phyloP scores from a whole-genome alignment of 2,888 invertebrate genomes.

The Matsumyia berberina region DNA sequence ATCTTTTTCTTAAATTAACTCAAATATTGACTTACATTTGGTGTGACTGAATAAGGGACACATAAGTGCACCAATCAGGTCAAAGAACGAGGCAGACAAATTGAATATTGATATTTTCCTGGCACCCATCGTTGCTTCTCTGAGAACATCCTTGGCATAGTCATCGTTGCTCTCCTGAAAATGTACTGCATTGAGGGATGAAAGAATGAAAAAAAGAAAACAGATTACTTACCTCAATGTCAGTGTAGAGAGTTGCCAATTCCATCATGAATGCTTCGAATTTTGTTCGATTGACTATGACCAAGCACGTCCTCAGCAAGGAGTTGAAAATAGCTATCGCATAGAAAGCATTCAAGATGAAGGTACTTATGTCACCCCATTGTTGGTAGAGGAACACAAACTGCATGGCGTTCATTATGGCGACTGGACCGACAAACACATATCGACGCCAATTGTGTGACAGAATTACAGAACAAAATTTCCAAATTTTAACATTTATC shows the following conservation, averaged over 20 bases:
- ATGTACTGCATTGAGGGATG: not conserved
- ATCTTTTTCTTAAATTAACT: not conserved
- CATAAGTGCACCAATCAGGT: constrained; percentile 79
- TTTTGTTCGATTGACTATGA: constrained; percentile 78
- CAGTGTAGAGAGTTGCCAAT: constrained; percentile 78
- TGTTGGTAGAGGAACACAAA: constrained; percentile 79
- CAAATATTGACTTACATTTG: constrained; percentile 44
- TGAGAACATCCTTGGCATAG: constrained; percentile 75
- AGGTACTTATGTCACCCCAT: constrained; percentile 79
- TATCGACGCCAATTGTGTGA: constrained; percentile 80
- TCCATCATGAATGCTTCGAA: constrained; percentile 80
- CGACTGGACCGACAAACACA: constrained; percentile 79
- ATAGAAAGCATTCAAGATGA: constrained; percentile 81
- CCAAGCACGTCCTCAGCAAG: constrained; percentile 80
- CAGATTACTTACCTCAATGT: constrained; percentile 78
- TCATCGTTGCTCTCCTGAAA: constrained; percentile 76
- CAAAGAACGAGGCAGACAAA: constrained; percentile 79
- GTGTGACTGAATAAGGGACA: constrained; percentile 78
- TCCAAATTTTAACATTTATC: constrained; percentile 81
- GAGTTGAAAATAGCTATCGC: constrained; percentile 80
- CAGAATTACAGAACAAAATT: constrained; percentile 79
- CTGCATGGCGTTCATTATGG: constrained; percentile 80
- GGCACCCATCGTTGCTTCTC: constrained; percentile 76
- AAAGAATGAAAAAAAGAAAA: constrained; percentile 12
- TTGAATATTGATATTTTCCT: constrained; percentile 81